Evolutionary conservation across 2,888 invertebrate species (phyloP).

Genomic region (Ophion slaviceki): DNA sequence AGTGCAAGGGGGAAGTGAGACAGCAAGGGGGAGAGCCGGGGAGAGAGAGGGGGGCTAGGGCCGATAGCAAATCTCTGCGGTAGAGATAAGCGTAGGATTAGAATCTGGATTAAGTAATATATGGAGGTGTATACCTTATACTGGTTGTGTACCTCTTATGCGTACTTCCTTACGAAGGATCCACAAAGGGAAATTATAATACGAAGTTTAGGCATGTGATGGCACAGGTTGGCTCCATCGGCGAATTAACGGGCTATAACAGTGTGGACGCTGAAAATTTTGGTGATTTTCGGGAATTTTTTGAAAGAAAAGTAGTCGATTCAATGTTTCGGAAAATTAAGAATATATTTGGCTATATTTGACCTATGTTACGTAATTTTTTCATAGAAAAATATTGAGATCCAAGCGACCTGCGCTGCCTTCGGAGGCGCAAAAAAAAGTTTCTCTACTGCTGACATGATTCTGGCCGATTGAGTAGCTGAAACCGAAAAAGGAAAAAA

Average conservation of each 20-base stretch:
- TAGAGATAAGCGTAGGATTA: slow-evolving; percentile 64
- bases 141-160: slow-evolving; percentile 44
- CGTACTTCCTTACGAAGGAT: slow-evolving; percentile 38
- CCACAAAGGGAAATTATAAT: slow-evolving; percentile 30
- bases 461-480: too few relatives aligned
- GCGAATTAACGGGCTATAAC: background rate
- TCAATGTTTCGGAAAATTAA: too few relatives aligned
- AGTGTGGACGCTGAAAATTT: too few relatives aligned
- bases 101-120: slow-evolving; percentile 66
- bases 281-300: too few relatives aligned
- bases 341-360: too few relatives aligned
- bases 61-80: slow-evolving; percentile 62
- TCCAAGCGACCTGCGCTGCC: too few relatives aligned
- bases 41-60: slow-evolving; percentile 34
- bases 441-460: too few relatives aligned
- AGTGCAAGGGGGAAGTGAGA: slow-evolving; percentile 47
- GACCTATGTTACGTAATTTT: too few relatives aligned
- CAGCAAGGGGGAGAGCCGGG: slow-evolving; percentile 22
- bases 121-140: slow-evolving; percentile 51
- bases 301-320: too few relatives aligned
- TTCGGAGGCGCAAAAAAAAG: too few relatives aligned
- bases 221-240: background rate
- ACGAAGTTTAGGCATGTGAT: background rate
- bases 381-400: too few relatives aligned
- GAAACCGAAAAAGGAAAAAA: too few relatives aligned